Percentiles rank a stretch among this genome's conserved stretches.
Conservation (phyloP, 2,888 invertebrate species). For the Nyleta sp. region DNA sequence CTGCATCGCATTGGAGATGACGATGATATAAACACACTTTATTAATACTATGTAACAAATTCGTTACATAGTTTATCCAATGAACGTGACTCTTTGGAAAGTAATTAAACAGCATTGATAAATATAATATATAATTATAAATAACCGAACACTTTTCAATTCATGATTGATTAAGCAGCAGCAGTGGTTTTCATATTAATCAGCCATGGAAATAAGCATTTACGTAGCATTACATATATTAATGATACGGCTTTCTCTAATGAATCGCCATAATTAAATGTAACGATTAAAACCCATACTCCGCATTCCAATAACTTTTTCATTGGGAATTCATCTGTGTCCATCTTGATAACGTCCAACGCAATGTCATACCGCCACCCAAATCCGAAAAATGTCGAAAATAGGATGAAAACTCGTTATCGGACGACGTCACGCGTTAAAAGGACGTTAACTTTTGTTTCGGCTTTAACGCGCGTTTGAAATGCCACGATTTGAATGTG, state of each 20-base stretch:
- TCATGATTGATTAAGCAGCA: slow-evolving; percentile 4
- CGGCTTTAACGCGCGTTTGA: slow-evolving; percentile 2
- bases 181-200: slow-evolving; percentile 29
- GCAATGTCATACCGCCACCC: neutral
- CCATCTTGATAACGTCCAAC: slow-evolving; percentile 19
- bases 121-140: slow-evolving; percentile 20
- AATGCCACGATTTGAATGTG: slow-evolving; percentile 2
- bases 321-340: slow-evolving; percentile 5
- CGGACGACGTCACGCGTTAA: neutral
- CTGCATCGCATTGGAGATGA: too few relatives aligned
- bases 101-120: too few relatives aligned
- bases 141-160: neutral
- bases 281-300: slow-evolving; percentile 44
- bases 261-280: slow-evolving; percentile 44
- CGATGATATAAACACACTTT: too few relatives aligned
- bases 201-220: slow-evolving; percentile 37
- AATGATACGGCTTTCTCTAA: slow-evolving; percentile 47
- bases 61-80: too few relatives aligned
- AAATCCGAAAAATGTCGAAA: slow-evolving; percentile 14
- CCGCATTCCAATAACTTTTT: slow-evolving; percentile 43
- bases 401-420: slow-evolving; percentile 15
- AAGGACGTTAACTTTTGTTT: slow-evolving; percentile 21
- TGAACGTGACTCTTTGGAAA: too few relatives aligned
- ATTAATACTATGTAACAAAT: too few relatives aligned
- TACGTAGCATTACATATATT: slow-evolving; percentile 27